Evolutionary conservation across 2,888 invertebrate genomes (phyloP), one percentile per base, ranked within the genome.

Genomic region (Hypselothyrea guttata): DNA sequence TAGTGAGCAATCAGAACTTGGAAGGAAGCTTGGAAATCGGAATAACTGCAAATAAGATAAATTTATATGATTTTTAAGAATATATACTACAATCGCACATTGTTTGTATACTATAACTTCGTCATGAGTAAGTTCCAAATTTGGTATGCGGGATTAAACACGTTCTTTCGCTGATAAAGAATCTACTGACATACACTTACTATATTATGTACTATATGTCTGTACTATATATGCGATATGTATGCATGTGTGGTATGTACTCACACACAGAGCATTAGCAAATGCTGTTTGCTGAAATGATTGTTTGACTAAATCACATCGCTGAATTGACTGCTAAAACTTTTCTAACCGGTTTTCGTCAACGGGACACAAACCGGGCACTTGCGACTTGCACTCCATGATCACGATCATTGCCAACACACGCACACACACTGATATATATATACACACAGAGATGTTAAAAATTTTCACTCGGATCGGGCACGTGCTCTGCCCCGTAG

Each of bases 271-370:
- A 22, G 22, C 22, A 22, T 2, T 22, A 22, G n/a, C 41, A 59
- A 54, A 69, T 40, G 60, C 30, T 61, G 56, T 79, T 75, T 73
- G 77, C 65, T 61, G 68, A 60, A 65, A 4, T 5, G 22, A 22
- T 5, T 22, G 22, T 22, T 22, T 22, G 22, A 22, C 22, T 22
- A 22, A 22, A 66, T 70, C 81, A 81, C 71, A 57, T 61, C 47
- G 60, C 69, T 77, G 45, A 52, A 54, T 33, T 54, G 37, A 31
- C 42, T 58, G 64, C 40, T 52, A 48, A 66, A 64, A 64, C 75
- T 79, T 79, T 79, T 79, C 84, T 84, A 79, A 79, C 79, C 83
- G 84, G 79, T 79, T 79, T 65, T 53, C n/a, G 34, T 18, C 47
- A 49, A 38, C 55, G 51, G 28, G 37, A 18, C 41, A 35, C 28